Conservation (phyloP, 1,140 invertebrate species). For the Diorhabda carinulata region DNA sequence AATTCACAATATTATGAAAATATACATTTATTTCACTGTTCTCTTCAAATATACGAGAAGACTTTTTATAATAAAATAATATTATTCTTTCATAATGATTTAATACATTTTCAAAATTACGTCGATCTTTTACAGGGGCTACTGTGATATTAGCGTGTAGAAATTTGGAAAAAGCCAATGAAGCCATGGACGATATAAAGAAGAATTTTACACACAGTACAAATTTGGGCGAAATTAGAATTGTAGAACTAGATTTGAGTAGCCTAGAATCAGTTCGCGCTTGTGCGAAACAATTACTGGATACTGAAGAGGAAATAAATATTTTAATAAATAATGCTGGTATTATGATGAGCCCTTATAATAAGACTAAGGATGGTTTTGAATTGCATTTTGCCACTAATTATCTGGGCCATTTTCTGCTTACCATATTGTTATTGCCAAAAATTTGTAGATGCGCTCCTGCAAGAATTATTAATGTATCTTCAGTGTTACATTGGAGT, state of each 20-base stretch:
- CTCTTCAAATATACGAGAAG: no score
- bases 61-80: no score
- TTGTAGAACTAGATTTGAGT: slow-evolving; percentile 65
- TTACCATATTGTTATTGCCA: slow-evolving; percentile 73
- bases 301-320: slow-evolving; percentile 60
- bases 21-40: no score
- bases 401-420: slow-evolving; percentile 79
- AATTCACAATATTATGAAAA: no score
- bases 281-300: slow-evolving; percentile 62
- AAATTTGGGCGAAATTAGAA: slow-evolving; percentile 53
- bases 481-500: slow-evolving; percentile 56
- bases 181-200: slow-evolving; percentile 49
- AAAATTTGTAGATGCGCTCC: slow-evolving; percentile 51
- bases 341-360: slow-evolving; percentile 66
- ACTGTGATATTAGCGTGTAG: slow-evolving; percentile 50
- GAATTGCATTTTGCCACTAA: slow-evolving; percentile 77
- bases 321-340: slow-evolving; percentile 83
- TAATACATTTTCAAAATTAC: no score
- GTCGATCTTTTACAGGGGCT: slow-evolving; percentile 40
- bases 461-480: slow-evolving; percentile 61
- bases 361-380: slow-evolving; percentile 70
- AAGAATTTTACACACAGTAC: slow-evolving; percentile 46
- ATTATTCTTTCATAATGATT: no score
- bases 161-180: slow-evolving; percentile 43
- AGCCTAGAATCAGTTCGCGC: slow-evolving; percentile 68